A percentile compares a stretch with the other conserved stretches of the same genome.
Evolutionary conservation across 2,888 invertebrate genomes (phyloP).

Genomic region (Oscheius sp.): DNA sequence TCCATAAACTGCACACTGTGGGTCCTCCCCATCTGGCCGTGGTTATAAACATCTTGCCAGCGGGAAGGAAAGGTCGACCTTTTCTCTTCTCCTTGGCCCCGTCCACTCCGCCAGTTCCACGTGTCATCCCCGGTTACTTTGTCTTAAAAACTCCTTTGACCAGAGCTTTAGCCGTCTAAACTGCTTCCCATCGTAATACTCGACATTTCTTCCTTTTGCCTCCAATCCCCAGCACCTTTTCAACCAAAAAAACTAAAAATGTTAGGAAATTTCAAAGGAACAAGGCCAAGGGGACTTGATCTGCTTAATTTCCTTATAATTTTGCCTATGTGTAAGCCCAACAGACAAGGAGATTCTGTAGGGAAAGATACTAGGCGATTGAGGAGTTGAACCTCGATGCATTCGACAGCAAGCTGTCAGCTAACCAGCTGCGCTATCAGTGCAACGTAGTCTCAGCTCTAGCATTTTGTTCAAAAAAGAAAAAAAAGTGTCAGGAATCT

Average conservation of each 20-base stretch:
- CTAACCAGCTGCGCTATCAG: too few relatives aligned
- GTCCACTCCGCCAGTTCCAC: constrained; percentile 16
- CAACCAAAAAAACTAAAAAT: neutral
- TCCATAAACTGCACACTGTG: neutral
- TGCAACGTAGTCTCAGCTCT: neutral
- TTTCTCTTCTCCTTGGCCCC: neutral
- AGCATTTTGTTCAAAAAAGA: neutral
- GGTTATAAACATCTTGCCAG: constrained; percentile 18
- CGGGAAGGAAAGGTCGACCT: neutral
- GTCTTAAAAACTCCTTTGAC: neutral
- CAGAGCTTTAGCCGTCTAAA: too few relatives aligned
- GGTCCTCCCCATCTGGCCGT: neutral
- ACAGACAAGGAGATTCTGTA: too few relatives aligned
- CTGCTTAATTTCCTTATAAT: too few relatives aligned
- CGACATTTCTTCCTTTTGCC: too few relatives aligned
- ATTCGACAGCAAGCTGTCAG: too few relatives aligned
- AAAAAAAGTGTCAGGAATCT: constrained; percentile 7
- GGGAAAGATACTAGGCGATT: too few relatives aligned
- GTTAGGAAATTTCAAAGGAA: neutral
- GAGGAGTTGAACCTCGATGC: too few relatives aligned
- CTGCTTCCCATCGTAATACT: too few relatives aligned
- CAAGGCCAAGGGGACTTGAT: too few relatives aligned
- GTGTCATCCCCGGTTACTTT: neutral
- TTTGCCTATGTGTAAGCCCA: too few relatives aligned
- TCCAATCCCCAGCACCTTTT: neutral